phyloP scores from a whole-genome alignment of 2,797 vertebrate genomes.

The Poecilia gillii region DNA sequence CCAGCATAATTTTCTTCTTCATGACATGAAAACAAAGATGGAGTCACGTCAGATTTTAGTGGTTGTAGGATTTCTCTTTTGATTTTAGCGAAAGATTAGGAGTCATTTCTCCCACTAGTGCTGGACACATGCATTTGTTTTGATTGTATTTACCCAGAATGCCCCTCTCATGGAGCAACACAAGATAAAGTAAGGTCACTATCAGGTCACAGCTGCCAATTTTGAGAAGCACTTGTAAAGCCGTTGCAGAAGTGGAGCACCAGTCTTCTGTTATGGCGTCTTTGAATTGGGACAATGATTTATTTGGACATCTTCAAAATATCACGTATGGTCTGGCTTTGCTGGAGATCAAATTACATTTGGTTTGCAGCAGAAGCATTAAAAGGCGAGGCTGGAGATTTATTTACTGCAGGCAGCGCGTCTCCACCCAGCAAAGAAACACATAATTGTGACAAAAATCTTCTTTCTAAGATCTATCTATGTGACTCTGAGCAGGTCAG shows the following conservation, averaged over 20 bases:
- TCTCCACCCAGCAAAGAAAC: not conserved
- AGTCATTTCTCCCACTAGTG: not conserved
- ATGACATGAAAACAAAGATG: not conserved
- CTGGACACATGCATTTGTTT: not conserved
- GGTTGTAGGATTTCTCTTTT: not conserved
- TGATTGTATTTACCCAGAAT: not conserved
- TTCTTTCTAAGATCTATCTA: not conserved
- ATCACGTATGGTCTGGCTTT: not conserved
- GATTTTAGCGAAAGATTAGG: not conserved
- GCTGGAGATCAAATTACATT: not conserved
- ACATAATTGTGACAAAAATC: not conserved
- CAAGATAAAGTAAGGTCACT: not conserved
- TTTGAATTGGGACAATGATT: not conserved
- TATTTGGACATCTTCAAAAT: not conserved
- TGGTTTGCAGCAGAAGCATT: not conserved
- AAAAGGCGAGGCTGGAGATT: not conserved
- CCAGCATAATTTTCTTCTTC: not conserved
- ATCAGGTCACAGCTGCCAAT: not conserved
- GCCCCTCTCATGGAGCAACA: not conserved
- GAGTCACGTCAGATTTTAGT: not conserved
- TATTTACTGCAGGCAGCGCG: not conserved
- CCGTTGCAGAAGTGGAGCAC: not conserved
- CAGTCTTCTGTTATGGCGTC: not conserved
- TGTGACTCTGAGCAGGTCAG: not conserved
- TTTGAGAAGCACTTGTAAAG: not conserved